phyloP scores from a whole-genome alignment of 2,113 vertebrate species.

The Cynocephalus volans region DNA sequence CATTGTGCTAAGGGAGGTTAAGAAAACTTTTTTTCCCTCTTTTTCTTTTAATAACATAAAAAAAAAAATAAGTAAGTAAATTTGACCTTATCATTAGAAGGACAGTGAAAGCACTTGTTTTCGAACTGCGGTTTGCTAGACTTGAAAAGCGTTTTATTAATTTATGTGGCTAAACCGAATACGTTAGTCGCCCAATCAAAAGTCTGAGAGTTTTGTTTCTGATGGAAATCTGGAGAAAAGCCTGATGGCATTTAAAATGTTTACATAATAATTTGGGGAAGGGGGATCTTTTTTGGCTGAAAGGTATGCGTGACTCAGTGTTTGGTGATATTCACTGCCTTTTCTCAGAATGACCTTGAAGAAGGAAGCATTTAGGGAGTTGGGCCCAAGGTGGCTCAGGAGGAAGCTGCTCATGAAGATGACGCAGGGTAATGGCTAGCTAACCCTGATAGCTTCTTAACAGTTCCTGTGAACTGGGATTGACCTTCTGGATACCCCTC shows the following conservation, averaged over 20 bases:
- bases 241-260: conserved; percentile 17
- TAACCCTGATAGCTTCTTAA: background rate
- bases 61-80: background rate
- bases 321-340: background rate
- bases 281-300: background rate
- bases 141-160: conserved; percentile 41
- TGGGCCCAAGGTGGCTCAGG: background rate
- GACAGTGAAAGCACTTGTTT: conserved; percentile 70
- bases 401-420: background rate
- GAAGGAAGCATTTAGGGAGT: background rate
- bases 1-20: background rate
- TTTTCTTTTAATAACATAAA: background rate
- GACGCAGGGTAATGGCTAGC: background rate
- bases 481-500: conserved; percentile 74
- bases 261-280: background rate
- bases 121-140: conserved; percentile 48
- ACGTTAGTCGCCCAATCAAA: conserved; percentile 2
- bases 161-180: conserved; percentile 53
- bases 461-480: conserved; percentile 41
- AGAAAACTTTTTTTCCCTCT: background rate
- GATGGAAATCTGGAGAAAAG: conserved; percentile 14
- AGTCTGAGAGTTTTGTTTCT: conserved; percentile 34
- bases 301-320: background rate
- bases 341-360: conserved; percentile 74
- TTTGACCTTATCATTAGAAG: conserved; percentile 38